phyloP scores from a whole-genome alignment of 2,113 vertebrate genomes.

The Turdus rufiventris region DNA sequence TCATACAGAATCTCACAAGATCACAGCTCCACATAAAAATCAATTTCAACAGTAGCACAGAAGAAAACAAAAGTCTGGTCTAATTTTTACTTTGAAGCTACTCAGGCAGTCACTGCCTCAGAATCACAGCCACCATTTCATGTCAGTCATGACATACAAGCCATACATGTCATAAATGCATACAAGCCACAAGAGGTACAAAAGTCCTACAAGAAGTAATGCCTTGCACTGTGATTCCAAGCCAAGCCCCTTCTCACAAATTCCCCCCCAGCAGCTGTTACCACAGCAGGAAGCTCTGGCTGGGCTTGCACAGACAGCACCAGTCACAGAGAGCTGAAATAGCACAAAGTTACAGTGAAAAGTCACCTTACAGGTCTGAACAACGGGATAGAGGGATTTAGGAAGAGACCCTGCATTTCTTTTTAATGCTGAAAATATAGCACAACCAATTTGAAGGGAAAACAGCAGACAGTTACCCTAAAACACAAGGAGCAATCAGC shows the following conservation, averaged over 20 bases:
- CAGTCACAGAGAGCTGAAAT: not conserved
- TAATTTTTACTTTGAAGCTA: not conserved
- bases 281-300: not conserved
- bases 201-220: not conserved
- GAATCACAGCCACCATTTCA: not conserved
- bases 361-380: not conserved
- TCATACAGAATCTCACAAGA: not conserved
- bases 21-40: not conserved
- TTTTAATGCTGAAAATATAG: not conserved
- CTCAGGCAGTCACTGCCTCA: not conserved
- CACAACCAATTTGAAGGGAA: not conserved
- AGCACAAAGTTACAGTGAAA: not conserved
- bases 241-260: not conserved
- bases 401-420: not conserved
- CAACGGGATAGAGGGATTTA: not conserved
- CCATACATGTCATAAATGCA: not conserved
- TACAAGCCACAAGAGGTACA: not conserved
- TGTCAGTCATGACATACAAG: not conserved
- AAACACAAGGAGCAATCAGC: not conserved
- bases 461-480: not conserved
- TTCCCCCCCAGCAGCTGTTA: not conserved
- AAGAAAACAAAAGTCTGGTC: not conserved
- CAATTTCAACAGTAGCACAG: rapidly evolving
- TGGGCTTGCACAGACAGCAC: not conserved
- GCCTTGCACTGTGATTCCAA: not conserved